Evolutionary conservation across 1,140 invertebrate species (phyloP).

Genomic region (Portunus trituberculatus): DNA sequence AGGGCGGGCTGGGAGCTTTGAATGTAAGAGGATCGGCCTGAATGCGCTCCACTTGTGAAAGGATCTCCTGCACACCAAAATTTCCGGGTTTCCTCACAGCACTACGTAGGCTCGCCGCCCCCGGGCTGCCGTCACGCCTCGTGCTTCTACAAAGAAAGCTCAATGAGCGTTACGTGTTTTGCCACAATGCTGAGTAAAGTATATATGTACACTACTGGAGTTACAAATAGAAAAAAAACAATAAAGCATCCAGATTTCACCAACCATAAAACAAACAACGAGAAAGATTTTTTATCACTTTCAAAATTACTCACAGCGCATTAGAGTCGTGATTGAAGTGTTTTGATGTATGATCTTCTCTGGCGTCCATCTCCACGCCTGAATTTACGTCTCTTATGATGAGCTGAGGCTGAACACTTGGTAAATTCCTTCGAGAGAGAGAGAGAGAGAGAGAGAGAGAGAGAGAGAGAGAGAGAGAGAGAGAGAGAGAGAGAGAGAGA

Average conservation of each 20-base stretch:
- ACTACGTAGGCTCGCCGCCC: neutral
- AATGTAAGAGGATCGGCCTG: neutral
- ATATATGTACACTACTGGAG: neutral
- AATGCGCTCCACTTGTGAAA: neutral
- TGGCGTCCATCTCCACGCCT: too few relatives aligned
- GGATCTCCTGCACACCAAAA: neutral
- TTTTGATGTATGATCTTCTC: too few relatives aligned
- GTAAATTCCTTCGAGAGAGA: too few relatives aligned
- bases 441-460: too few relatives aligned
- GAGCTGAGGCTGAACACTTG: too few relatives aligned
- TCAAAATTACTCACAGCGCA: too few relatives aligned
- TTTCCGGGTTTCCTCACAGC: slow-evolving; percentile 18
- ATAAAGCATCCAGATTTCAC: neutral
- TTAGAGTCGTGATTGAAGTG: too few relatives aligned
- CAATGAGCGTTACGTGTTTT: neutral
- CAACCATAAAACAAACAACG: neutral
- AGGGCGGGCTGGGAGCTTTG: neutral
- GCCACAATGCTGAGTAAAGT: neutral
- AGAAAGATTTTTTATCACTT: neutral
- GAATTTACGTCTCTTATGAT: too few relatives aligned
- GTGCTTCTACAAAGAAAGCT: neutral
- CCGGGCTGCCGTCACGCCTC: slow-evolving; percentile 5
- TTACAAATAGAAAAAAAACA: neutral
- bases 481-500: too few relatives aligned
- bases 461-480: too few relatives aligned